Evolutionary conservation across 2,113 vertebrate species (phyloP).

Genomic region (Rhabdornis inornatus): DNA sequence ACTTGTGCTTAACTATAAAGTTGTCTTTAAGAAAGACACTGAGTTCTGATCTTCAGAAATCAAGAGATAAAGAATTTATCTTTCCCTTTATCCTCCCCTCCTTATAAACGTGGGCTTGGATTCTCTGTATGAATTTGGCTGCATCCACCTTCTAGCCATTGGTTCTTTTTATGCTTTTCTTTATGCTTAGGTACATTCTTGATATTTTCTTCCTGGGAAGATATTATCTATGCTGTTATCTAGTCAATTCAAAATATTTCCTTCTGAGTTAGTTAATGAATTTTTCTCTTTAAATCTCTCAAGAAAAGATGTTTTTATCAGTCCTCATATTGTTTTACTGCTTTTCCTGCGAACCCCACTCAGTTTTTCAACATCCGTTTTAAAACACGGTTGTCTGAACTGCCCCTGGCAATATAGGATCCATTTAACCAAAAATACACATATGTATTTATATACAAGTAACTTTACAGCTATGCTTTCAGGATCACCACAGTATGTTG

Average conservation of each 20-base stretch:
- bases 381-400: neutral
- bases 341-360: neutral
- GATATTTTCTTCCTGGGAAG: neutral
- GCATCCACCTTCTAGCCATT: neutral
- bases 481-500: neutral
- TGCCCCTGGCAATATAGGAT: neutral
- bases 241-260: neutral
- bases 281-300: neutral
- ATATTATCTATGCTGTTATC: neutral
- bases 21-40: neutral
- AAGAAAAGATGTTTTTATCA: neutral
- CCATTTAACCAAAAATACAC: neutral
- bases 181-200: neutral
- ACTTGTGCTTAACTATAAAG: neutral
- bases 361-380: neutral
- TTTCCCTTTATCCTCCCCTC: neutral
- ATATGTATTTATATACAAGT: neutral
- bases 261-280: neutral
- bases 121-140: neutral
- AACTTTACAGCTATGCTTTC: neutral
- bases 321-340: neutral
- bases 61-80: neutral
- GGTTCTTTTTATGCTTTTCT: neutral
- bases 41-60: neutral
- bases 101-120: neutral